Percentiles rank a stretch among this genome's conserved stretches.
phyloP scores from a whole-genome alignment of 2,113 vertebrate species.

The Centropus bengalensis region DNA sequence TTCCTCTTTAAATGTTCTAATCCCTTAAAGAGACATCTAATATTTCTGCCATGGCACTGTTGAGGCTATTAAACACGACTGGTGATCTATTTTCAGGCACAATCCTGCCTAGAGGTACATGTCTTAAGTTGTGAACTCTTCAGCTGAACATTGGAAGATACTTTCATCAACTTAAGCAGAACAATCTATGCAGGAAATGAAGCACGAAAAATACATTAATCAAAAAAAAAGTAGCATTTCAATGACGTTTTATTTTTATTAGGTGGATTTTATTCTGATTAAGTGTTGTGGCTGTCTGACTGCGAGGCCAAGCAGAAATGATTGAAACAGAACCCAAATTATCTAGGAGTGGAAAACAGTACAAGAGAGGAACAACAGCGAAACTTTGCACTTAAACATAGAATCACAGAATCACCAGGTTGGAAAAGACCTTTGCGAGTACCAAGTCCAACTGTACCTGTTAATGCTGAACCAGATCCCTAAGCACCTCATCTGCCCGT shows the following conservation, averaged over 20 bases:
- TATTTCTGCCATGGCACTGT: background rate
- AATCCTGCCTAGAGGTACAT: background rate
- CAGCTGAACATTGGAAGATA: background rate
- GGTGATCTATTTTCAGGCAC: slow-evolving; percentile 13
- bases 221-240: background rate
- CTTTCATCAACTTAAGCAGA: background rate
- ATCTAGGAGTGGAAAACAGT: background rate
- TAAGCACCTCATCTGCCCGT: too few relatives aligned
- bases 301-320: background rate
- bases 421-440: too few relatives aligned
- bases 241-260: background rate
- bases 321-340: background rate
- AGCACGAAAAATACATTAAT: background rate
- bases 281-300: background rate
- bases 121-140: background rate
- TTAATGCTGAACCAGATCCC: too few relatives aligned
- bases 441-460: too few relatives aligned
- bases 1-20: background rate
- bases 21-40: background rate
- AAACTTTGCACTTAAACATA: background rate
- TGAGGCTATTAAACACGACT: background rate
- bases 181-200: background rate
- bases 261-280: background rate
- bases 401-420: too few relatives aligned
- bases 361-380: background rate